Percentiles rank a stretch among this genome's conserved stretches.
phyloP scores from a whole-genome alignment of 2,113 vertebrate species.

The Gopherus flavomarginatus region DNA sequence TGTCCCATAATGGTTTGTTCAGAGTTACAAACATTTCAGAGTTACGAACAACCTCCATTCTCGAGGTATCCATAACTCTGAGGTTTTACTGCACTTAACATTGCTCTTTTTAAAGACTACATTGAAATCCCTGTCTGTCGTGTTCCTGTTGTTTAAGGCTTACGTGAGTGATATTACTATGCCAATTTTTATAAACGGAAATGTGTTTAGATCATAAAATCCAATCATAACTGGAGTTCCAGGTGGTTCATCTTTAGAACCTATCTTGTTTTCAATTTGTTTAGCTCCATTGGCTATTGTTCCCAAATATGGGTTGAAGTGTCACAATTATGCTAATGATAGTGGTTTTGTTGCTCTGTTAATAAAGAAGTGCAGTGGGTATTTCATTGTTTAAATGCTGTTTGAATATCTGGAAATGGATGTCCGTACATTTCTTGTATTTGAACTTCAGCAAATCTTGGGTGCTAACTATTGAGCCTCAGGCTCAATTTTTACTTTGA shows the following conservation, averaged over 20 bases:
- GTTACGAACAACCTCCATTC: no score
- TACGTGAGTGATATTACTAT: fast-evolving
- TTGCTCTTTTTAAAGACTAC: not conserved
- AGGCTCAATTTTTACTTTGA: not conserved
- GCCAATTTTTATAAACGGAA: not conserved
- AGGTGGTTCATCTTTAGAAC: not conserved
- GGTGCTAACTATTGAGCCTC: not conserved
- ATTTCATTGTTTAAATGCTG: not conserved
- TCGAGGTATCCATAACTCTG: no score
- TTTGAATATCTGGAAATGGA: not conserved
- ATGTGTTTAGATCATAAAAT: not conserved
- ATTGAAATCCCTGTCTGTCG: not conserved
- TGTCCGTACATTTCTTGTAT: fast-evolving
- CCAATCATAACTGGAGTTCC: not conserved
- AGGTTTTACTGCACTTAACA: not conserved
- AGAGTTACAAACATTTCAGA: no score
- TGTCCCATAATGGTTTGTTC: no score
- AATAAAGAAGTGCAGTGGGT: not conserved
- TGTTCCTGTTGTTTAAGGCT: not conserved
- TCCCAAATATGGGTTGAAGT: not conserved
- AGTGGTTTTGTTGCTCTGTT: not conserved
- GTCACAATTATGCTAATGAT: not conserved
- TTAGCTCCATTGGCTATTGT: not conserved
- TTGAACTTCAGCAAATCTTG: not conserved
- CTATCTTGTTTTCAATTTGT: not conserved